These are phyloP conservation scores for Ceyx melanurus DNA, from an alignment of 2,113 vertebrate genomes.

Conservation along the genomic window DNA sequence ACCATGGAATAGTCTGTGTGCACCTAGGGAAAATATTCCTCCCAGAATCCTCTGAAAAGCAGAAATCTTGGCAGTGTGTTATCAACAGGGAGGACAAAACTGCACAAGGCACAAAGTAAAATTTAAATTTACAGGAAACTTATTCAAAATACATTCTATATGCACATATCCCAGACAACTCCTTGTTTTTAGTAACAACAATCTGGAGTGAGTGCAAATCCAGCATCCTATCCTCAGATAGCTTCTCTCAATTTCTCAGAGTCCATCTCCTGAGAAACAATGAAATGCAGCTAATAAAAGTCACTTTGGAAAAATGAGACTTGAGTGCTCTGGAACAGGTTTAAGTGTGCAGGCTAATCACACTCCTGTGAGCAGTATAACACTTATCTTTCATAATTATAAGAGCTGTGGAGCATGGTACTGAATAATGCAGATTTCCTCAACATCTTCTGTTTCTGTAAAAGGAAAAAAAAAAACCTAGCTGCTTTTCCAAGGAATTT, in stretches of 20 bases:
- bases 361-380: background rate
- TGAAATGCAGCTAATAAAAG: background rate
- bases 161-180: background rate
- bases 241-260: background rate
- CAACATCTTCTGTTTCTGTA: background rate
- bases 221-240: background rate
- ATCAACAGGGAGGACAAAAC: background rate
- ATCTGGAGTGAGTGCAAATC: background rate
- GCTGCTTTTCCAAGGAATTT: background rate
- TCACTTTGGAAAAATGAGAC: background rate
- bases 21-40: background rate
- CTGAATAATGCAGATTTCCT: background rate
- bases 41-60: background rate
- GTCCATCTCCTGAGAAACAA: background rate
- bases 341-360: background rate
- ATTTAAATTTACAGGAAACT: background rate
- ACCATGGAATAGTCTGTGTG: background rate
- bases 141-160: background rate
- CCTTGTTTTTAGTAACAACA: background rate
- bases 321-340: background rate
- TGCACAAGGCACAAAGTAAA: background rate
- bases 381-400: background rate
- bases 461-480: background rate
- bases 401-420: background rate
- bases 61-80: background rate